Conservation (phyloP, 2,113 vertebrate species). For the Phocoena phocoena region DNA sequence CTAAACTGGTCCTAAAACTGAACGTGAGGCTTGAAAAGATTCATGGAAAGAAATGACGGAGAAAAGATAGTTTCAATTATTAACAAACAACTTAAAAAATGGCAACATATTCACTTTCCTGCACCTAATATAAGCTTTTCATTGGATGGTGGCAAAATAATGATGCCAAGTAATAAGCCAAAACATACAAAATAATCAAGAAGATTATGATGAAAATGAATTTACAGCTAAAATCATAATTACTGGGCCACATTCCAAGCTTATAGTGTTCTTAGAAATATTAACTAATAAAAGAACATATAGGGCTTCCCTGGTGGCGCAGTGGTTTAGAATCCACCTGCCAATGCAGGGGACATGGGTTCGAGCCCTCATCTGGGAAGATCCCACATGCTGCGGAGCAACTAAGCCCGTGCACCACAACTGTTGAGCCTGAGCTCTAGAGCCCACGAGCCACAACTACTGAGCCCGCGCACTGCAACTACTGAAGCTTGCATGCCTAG, state of each 20-base stretch:
- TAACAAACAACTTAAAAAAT: background rate
- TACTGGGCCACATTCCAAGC: background rate
- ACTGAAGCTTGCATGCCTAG: too few relatives aligned
- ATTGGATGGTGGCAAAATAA: background rate
- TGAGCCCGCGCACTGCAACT: too few relatives aligned
- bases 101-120: background rate
- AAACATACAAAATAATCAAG: background rate
- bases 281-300: background rate
- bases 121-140: background rate
- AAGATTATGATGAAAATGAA: background rate
- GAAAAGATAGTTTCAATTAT: background rate
- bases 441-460: too few relatives aligned
- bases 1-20: background rate
- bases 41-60: background rate
- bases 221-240: background rate
- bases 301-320: background rate
- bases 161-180: background rate
- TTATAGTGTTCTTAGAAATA: background rate
- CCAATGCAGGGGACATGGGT: background rate
- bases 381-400: background rate
- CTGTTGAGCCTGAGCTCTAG: too few relatives aligned
- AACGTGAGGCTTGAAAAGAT: background rate
- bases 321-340: background rate
- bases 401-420: too few relatives aligned
- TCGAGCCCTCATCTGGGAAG: background rate